Evolutionary conservation across 1,140 invertebrate genomes (phyloP), one percentile per base, ranked within the genome.

Genomic region (Myzus persicae): DNA sequence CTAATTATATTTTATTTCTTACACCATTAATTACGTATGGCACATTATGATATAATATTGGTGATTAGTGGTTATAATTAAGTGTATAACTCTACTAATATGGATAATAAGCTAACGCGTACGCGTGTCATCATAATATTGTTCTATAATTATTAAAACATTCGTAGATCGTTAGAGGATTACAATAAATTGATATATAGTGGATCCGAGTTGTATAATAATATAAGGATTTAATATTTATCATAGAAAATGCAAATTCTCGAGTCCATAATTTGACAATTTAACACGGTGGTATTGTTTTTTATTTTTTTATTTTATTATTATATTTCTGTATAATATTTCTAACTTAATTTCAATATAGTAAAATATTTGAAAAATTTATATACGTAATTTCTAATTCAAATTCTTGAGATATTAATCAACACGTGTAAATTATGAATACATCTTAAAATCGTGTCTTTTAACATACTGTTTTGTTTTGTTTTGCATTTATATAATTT

Each of bases 1-100:
- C 59, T 76, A 76, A 76, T n/a, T 76, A n/a, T 76, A n/a, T n/a
- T 54, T 67, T 67, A 67, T n/a, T 67, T n/a, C 31, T 67, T n/a
- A 67, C 31, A n/a, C n/a, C 14, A 6, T 5, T n/a, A 67, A 67
- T n/a, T n/a, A 67, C n/a, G n/a, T 67, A 18, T n/a, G n/a, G 31
- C 1, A n/a, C 31, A 26, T 2, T 67, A n/a, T 76, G 59, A 76
- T 76, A 76, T 76, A 18, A n/a, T 76, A 76, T 76, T n/a, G 31
- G 59, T 20, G 31, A 76, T 76, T 76, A 76, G 14, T n/a, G 31
- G 14, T 4, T n/a, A 18, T 18, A 76, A 4, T n/a, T n/a, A 76
- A n/a, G n/a, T 76, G 59, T 76, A 20, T n/a, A 20, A 76, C 14
- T 76, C n/a, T n/a, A n/a, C n/a, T n/a, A n/a, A n/a, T n/a, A n/a